Evolutionary conservation across 2,797 vertebrate species (phyloP), one percentile per base, ranked within the genome.

Genomic region (Coreius guichenoti): DNA sequence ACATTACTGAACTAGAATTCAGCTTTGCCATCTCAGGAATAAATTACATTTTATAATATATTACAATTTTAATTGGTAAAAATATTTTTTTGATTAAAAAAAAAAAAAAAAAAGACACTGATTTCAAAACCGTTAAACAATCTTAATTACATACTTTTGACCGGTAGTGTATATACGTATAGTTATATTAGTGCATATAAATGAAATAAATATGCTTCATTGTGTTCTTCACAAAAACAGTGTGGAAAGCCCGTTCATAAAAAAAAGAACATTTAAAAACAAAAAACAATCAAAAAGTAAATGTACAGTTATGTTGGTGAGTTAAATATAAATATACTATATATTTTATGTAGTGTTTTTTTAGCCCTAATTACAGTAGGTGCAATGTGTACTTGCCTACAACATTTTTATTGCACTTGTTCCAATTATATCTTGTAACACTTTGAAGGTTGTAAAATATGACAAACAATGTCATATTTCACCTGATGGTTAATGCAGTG

Each of bases 401-500:
- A 67, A 31, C 1, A 47, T 43, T 81, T 82, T 26, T 39, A 86
- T 54, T 68, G n/a, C 58, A 26, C 5, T 19, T 9, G 8, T 63
- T 72, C 68, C 68, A 75, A 83, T 74, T 68, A 76, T 56, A 54
- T 67, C 73, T 75, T 76, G 21, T 82, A 43, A 31, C 45, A 36
- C 21, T 33, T 69, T 63, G 76, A 54, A 39, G 78, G n/a, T 39
- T 73, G 36, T 13, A 51, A 77, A 83, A 79, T 65, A 67, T 78
- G 74, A 83, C 70, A 75, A 67, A 80, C 45, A 81, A 85, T 73
- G 43, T 80, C 17, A 79, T 61, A 29, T 82, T 61, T 84, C 23
- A 45, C 11, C 9, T 43, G 56, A 83, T 47, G n/a, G 63, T 75
- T 83, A 75, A 69, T 56, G 47, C 72, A 54, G 49, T 76, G 80